Evolutionary conservation across 2,797 vertebrate genomes (phyloP).

Genomic region (Anolis apletophallus): DNA sequence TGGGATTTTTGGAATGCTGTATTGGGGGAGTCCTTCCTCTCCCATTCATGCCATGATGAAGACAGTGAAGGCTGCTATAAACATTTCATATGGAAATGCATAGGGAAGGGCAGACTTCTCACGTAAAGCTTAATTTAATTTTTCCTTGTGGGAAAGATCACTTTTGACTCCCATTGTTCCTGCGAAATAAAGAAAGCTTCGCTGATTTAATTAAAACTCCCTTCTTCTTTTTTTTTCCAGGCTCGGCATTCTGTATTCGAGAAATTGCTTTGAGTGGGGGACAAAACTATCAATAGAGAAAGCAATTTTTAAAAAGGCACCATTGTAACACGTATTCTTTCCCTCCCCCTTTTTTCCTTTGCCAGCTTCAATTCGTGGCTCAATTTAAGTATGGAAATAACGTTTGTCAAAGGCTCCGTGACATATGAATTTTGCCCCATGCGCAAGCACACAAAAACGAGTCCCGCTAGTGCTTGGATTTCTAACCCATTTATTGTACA

Average conservation of each 20-base stretch:
- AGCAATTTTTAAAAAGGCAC: slow-evolving; percentile 69
- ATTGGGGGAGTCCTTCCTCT: neutral
- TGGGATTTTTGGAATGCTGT: neutral
- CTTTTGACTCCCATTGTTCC: slow-evolving; percentile 68
- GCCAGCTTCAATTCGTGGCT: slow-evolving; percentile 68
- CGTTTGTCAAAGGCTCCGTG: slow-evolving; percentile 72
- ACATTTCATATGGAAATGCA: slow-evolving; percentile 48
- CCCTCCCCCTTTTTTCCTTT: slow-evolving; percentile 34
- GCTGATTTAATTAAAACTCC: slow-evolving; percentile 77
- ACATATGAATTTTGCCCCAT: slow-evolving; percentile 62
- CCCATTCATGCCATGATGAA: slow-evolving; percentile 27
- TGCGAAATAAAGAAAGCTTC: slow-evolving; percentile 69
- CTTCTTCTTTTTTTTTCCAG: slow-evolving; percentile 64
- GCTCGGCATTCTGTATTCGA: slow-evolving; percentile 55
- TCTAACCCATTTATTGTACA: slow-evolving; percentile 72
- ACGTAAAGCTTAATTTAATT: slow-evolving; percentile 71
- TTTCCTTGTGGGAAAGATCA: slow-evolving; percentile 64
- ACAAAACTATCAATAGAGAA: slow-evolving; percentile 72
- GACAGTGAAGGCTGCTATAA: slow-evolving; percentile 41
- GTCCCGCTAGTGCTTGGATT: slow-evolving; percentile 63
- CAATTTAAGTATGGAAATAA: slow-evolving; percentile 76
- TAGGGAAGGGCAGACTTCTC: slow-evolving; percentile 60
- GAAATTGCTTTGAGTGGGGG: slow-evolving; percentile 72
- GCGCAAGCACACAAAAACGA: slow-evolving; percentile 47
- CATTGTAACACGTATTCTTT: slow-evolving; percentile 55